These are phyloP conservation scores for Sinella curviseta DNA, from an alignment of 1,140 invertebrate species.

Conservation along the genomic window DNA sequence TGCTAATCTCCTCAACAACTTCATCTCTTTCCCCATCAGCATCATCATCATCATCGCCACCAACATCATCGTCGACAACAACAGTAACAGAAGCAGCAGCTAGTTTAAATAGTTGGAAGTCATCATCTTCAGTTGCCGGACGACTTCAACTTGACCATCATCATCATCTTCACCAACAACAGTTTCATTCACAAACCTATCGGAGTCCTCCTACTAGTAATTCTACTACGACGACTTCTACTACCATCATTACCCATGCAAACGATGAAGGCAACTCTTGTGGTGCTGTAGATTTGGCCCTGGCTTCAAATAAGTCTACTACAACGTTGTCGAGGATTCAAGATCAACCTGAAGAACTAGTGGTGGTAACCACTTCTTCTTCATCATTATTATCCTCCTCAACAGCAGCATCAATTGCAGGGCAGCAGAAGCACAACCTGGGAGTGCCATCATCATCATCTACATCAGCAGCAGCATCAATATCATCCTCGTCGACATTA, in stretches of 20 bases:
- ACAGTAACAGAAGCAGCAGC: constrained; percentile 2
- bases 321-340: constrained; percentile 14
- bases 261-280: neutral
- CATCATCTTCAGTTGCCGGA: constrained; percentile 12
- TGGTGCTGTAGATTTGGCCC: constrained; percentile 15
- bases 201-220: constrained; percentile 1
- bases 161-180: constrained; percentile 14
- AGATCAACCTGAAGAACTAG: constrained; percentile 22
- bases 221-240: constrained; percentile 11
- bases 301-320: constrained; percentile 6
- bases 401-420: neutral
- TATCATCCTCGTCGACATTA: constrained; percentile 21
- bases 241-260: neutral
- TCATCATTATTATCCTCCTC: neutral
- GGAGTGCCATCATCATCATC: constrained; percentile 4
- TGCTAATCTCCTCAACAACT: constrained; percentile 24
- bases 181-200: constrained; percentile 23
- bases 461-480: neutral
- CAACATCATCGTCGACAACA: neutral
- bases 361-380: neutral
- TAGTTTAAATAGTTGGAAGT: constrained; percentile 12
- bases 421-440: constrained; percentile 6
- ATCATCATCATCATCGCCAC: neutral
- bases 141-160: constrained; percentile 4
- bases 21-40: too few relatives aligned